These are phyloP conservation scores for Onychomys torridus DNA, from an alignment of 2,797 vertebrate genomes.

Conservation along the genomic window DNA sequence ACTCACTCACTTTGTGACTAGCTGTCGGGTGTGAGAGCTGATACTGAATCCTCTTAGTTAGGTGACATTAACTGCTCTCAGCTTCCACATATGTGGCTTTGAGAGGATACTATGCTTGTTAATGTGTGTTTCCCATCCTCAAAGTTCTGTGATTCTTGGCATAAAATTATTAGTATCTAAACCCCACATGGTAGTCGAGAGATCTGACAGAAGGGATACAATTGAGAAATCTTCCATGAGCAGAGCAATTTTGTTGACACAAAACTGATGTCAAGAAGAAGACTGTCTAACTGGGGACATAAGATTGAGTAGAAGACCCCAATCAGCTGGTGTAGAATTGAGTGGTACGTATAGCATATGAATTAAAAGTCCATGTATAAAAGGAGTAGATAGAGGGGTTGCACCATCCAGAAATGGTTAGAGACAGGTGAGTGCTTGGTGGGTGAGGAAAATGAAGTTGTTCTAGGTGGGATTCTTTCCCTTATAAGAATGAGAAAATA, in stretches of 20 bases:
- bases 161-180: neutral
- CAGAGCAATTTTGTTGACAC: neutral
- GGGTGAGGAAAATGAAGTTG: neutral
- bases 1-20: neutral
- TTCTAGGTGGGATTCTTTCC: neutral
- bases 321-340: neutral
- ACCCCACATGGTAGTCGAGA: accelerated
- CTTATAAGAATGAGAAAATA: neutral
- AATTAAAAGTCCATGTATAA: neutral
- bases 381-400: neutral
- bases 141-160: neutral
- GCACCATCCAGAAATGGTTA: neutral
- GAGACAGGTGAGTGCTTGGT: neutral
- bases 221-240: neutral
- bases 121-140: accelerated
- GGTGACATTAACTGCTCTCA: neutral
- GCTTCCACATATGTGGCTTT: neutral
- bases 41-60: neutral
- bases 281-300: neutral
- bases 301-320: neutral
- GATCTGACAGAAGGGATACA: neutral
- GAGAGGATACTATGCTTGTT: neutral
- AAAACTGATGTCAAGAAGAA: neutral
- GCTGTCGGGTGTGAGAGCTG: neutral
- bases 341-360: neutral